Conservation (phyloP, 2,888 invertebrate genomes). For the Odontocolon sp. region DNA sequence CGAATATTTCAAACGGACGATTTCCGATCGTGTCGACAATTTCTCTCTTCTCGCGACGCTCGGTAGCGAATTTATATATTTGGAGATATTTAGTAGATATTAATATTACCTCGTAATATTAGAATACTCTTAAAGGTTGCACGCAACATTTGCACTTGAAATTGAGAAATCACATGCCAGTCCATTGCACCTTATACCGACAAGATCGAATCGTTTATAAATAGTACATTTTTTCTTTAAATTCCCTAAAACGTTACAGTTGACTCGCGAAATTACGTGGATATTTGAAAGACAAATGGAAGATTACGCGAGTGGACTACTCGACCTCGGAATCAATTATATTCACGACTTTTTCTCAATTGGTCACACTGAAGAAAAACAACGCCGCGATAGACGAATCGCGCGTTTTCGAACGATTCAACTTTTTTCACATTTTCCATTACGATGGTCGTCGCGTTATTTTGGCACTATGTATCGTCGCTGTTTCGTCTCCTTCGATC, state of each 20-base stretch:
- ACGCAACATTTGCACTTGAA: conserved; percentile 77
- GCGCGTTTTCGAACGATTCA: no score
- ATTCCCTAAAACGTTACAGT: conserved; percentile 16
- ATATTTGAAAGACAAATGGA: background rate
- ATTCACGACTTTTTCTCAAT: no score
- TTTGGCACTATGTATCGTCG: conserved; percentile 87
- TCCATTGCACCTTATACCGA: conserved; percentile 70
- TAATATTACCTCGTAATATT: conserved; percentile 74
- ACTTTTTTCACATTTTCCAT: no score
- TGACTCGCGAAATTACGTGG: conserved; percentile 14
- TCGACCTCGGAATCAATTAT: no score
- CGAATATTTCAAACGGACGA: background rate
- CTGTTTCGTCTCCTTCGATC: conserved; percentile 83
- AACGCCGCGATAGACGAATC: no score
- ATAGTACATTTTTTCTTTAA: conserved; percentile 49
- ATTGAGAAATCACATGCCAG: conserved; percentile 78
- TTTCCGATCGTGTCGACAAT: conserved; percentile 36
- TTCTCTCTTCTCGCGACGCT: conserved; percentile 20
- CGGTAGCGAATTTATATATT: conserved; percentile 36
- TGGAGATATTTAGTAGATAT: conserved; percentile 52
- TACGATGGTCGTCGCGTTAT: no score
- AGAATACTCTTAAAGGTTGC: conserved; percentile 76
- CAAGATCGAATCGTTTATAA: conserved; percentile 63
- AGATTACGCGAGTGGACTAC: no score
- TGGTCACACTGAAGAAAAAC: no score